These are phyloP conservation scores for Petrocephalus zakoni DNA, from an alignment of 2,113 vertebrate species.

Conservation along the genomic window DNA sequence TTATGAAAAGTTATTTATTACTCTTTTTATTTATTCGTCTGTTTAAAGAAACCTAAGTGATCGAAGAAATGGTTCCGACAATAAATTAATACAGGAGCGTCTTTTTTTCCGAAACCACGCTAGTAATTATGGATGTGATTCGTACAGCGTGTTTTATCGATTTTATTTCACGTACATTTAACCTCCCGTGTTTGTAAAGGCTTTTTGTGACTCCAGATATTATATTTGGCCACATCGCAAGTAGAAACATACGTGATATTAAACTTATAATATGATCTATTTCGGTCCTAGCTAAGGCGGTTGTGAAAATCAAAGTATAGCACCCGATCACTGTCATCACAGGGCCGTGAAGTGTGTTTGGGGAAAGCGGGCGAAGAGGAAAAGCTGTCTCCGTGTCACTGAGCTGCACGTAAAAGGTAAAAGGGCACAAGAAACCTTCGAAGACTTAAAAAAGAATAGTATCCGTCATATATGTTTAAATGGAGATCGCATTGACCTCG, in stretches of 20 bases:
- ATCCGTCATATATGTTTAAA: neutral
- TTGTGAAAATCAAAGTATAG: neutral
- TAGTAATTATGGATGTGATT: neutral
- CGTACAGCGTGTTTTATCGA: neutral
- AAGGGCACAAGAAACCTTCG: neutral
- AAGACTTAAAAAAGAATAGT: neutral
- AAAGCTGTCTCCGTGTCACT: neutral
- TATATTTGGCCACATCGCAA: neutral
- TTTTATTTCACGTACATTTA: neutral
- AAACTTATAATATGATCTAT: neutral
- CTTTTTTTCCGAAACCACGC: neutral
- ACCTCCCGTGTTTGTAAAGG: neutral
- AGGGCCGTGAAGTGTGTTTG: neutral
- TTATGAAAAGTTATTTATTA: neutral
- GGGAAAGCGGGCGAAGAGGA: neutral
- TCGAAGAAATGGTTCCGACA: neutral
- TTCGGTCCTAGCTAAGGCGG: neutral
- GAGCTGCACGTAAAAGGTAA: neutral
- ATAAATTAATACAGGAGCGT: neutral
- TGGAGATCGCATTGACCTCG: neutral
- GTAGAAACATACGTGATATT: neutral
- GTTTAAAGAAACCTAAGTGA: neutral
- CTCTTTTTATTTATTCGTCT: neutral
- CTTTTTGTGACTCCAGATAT: neutral
- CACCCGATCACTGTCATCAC: neutral